These are phyloP conservation scores for Heterotilapia buettikoferi DNA, from an alignment of 2,113 vertebrate species.

Conservation along the genomic window DNA sequence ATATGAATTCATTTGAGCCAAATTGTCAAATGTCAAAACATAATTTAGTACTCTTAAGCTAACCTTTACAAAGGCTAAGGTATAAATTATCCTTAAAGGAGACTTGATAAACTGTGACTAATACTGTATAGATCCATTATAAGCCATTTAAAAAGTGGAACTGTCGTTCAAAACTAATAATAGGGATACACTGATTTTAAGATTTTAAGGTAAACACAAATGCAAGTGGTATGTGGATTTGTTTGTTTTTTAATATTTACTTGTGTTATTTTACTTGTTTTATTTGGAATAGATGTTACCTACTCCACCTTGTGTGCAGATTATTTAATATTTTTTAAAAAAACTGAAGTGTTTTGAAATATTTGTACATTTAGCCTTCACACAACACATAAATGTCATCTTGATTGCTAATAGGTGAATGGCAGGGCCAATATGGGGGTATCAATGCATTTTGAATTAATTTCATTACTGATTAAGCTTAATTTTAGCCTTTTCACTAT, in stretches of 20 bases:
- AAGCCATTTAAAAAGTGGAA: background rate
- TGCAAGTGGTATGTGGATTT: background rate
- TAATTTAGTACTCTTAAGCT: background rate
- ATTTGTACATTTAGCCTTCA: background rate
- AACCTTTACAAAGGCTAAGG: background rate
- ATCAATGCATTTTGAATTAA: background rate
- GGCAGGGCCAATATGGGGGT: background rate
- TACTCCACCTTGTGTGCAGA: background rate
- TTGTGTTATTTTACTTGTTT: background rate
- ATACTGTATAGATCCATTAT: background rate
- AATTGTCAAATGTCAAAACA: background rate
- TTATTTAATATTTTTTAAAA: background rate
- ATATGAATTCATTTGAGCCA: background rate
- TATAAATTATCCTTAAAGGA: background rate
- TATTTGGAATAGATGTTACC: background rate
- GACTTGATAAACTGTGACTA: background rate
- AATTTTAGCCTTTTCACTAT: background rate
- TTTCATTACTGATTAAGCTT: background rate
- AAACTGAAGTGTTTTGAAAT: background rate
- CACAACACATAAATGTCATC: background rate
- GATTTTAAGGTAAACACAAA: background rate
- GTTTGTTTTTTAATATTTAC: background rate
- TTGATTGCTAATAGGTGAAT: background rate
- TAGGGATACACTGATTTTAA: background rate
- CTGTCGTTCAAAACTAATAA: background rate